Conservation (phyloP, 2,888 invertebrate species). For the Agriopis leucophaearia region DNA sequence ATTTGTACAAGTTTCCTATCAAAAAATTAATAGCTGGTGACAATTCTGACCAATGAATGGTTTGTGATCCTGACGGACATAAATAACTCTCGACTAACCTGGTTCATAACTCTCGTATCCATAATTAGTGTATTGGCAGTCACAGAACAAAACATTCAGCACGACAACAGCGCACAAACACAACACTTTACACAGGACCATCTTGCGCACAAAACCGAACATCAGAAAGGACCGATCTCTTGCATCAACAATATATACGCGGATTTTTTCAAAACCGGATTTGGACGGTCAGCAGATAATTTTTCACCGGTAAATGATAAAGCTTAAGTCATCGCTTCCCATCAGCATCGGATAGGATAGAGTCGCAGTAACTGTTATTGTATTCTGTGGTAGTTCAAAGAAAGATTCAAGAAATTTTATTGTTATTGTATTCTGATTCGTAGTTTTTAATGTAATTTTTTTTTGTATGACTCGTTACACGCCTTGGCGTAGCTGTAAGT, state of each 20-base stretch:
- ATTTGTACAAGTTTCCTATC: no score
- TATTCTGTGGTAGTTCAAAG: slow-evolving; percentile 6
- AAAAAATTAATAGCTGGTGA: no score
- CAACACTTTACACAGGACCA: slow-evolving; percentile 52
- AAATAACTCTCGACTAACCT: slow-evolving; percentile 35
- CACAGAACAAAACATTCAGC: slow-evolving; percentile 47
- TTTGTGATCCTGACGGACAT: neutral
- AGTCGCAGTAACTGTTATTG: neutral
- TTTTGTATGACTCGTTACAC: no score
- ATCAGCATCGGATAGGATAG: slow-evolving; percentile 4
- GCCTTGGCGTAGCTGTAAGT: no score
- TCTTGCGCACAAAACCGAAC: slow-evolving; percentile 57
- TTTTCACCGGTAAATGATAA: slow-evolving; percentile 11
- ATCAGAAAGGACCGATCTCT: slow-evolving; percentile 49
- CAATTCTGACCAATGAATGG: no score
- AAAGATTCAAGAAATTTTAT: no score
- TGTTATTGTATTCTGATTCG: no score
- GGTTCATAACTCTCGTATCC: slow-evolving; percentile 38
- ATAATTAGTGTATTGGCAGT: slow-evolving; percentile 48
- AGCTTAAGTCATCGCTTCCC: slow-evolving; percentile 18
- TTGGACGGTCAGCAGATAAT: slow-evolving; percentile 20
- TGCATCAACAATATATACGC: slow-evolving; percentile 54
- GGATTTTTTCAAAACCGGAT: slow-evolving; percentile 57
- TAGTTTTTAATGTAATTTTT: no score
- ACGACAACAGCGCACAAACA: slow-evolving; percentile 51